A percentile compares a stretch with the other conserved stretches of the same genome.
Evolutionary conservation across 2,888 invertebrate genomes (phyloP).

Genomic region (Cantharis nigra): DNA sequence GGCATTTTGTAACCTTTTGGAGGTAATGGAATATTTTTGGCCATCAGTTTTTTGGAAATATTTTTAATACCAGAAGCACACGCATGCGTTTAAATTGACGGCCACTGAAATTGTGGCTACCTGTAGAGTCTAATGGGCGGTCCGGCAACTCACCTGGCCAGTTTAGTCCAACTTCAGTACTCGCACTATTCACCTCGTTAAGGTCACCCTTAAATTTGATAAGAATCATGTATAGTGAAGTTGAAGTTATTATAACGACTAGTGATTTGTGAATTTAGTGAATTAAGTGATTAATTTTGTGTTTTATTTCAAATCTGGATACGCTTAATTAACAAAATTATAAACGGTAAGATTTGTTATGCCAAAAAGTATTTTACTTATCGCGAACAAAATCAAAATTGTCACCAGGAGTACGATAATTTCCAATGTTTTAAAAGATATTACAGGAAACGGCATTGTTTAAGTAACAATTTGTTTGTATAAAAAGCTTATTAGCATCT

Average conservation of each 20-base stretch:
- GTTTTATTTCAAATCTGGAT: conserved; percentile 1
- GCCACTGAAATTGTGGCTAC: conserved; percentile 51
- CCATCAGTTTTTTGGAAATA: conserved; percentile 21
- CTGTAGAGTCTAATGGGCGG: conserved; percentile 52
- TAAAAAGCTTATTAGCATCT: conserved; percentile 4
- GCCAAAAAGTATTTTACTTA: neutral
- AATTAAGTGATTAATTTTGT: neutral
- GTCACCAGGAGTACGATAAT: neutral
- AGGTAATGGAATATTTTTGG: neutral
- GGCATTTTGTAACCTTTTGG: neutral
- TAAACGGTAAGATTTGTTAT: neutral
- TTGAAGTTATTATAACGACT: conserved; percentile 9
- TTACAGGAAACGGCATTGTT: neutral
- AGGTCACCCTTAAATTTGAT: conserved; percentile 27
- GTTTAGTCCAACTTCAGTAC: conserved; percentile 52
- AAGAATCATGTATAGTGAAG: conserved; percentile 27
- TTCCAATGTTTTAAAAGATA: neutral
- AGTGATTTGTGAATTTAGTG: conserved; percentile 15
- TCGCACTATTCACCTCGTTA: conserved; percentile 45
- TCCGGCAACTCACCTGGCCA: conserved; percentile 51
- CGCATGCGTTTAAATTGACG: conserved; percentile 49
- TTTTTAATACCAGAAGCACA: conserved; percentile 37
- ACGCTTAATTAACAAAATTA: neutral
- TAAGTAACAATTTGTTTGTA: neutral
- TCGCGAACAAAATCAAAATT: neutral